Percentiles rank a stretch among this genome's conserved stretches.
Conservation (phyloP, 92 coral and sea anemone species). For the Epizoanthus illoricatus region DNA sequence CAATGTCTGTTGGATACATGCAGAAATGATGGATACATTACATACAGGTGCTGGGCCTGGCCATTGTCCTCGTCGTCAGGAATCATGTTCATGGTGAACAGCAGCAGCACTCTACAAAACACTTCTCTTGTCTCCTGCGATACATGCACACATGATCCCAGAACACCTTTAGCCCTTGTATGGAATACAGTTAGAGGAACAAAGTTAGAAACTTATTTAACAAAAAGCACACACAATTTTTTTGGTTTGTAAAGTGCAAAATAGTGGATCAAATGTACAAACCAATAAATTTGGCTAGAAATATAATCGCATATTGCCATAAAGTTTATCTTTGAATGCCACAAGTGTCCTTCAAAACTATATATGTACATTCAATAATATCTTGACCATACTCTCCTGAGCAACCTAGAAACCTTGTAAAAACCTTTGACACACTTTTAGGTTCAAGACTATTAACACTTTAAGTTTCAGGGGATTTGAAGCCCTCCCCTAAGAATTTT, state of each 20-base stretch:
- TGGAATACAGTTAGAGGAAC: slow-evolving; percentile 1
- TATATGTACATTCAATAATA: too few species aligned
- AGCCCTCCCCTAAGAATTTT: too few species aligned
- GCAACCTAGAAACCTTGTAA: too few species aligned
- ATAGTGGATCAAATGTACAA: too few species aligned
- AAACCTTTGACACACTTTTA: too few species aligned
- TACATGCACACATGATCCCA: slow-evolving; percentile 89
- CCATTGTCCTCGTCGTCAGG: slow-evolving; percentile 94
- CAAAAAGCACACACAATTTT: not conserved
- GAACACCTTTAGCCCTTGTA: slow-evolving; percentile 70
- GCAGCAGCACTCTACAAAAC: slow-evolving; percentile 72
- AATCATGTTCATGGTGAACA: slow-evolving; percentile 82
- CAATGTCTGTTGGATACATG: too few species aligned
- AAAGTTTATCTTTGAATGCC: too few species aligned
- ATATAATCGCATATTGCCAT: not conserved
- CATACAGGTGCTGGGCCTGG: slow-evolving; percentile 90
- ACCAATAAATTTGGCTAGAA: not conserved
- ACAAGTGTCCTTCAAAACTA: too few species aligned
- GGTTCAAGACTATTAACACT: too few species aligned
- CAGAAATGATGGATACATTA: not conserved
- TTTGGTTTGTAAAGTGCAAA: not conserved
- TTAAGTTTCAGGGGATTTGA: too few species aligned
- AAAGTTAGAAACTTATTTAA: not conserved
- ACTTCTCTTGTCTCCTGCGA: slow-evolving; percentile 67
- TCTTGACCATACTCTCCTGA: too few species aligned